phyloP scores from a whole-genome alignment of 2,888 invertebrate genomes.

The Sinotaia quadrata region DNA sequence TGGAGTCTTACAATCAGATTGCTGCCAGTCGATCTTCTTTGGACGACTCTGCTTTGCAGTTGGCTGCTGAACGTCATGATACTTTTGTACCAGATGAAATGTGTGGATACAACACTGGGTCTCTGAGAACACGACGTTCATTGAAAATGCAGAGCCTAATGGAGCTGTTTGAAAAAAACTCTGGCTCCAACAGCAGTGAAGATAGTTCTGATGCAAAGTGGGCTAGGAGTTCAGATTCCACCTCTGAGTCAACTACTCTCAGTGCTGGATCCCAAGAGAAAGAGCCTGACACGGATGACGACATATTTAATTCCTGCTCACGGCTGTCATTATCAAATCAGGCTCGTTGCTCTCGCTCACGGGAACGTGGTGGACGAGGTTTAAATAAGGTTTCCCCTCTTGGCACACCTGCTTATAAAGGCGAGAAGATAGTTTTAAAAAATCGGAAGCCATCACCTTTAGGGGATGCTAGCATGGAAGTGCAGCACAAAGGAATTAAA shows the following conservation, averaged over 20 bases:
- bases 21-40: conserved; percentile 53
- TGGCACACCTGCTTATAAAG: not conserved
- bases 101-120: conserved; percentile 49
- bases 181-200: conserved; percentile 42
- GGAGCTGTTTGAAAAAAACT: conserved; percentile 59
- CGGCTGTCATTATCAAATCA: not conserved
- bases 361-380: conserved; percentile 15
- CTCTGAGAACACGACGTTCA: conserved; percentile 52
- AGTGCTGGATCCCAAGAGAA: conserved; percentile 18
- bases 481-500: conserved; percentile 19
- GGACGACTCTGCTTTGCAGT: conserved; percentile 59
- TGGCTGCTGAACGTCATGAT: conserved; percentile 54
- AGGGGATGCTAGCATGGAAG: conserved; percentile 16
- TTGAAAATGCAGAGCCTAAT: conserved; percentile 58
- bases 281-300: conserved; percentile 29
- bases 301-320: conserved; percentile 19
- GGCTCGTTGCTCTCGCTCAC: conserved; percentile 22
- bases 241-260: conserved; percentile 29
- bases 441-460: conserved; percentile 11
- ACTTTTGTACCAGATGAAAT: conserved; percentile 38
- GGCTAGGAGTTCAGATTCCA: conserved; percentile 25
- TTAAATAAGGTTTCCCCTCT: conserved; percentile 16
- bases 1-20: conserved; percentile 36
- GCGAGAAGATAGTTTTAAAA: conserved; percentile 11
- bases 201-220: conserved; percentile 27